Evolutionary conservation across 2,113 vertebrate genomes (phyloP).

Genomic region (Zosterops hypoxanthus): DNA sequence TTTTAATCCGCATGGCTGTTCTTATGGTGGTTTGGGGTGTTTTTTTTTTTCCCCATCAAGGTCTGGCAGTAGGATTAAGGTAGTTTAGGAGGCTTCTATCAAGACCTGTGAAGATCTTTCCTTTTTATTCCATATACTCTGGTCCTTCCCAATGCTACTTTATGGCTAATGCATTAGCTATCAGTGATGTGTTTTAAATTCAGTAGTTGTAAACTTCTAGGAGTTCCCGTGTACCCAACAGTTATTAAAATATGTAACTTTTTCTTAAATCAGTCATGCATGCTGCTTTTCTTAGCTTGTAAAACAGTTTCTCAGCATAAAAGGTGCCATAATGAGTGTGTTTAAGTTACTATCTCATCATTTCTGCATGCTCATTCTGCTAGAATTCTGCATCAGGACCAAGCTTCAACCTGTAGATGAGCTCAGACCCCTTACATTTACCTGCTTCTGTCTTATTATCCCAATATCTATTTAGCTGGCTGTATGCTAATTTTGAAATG

Average conservation of each 20-base stretch:
- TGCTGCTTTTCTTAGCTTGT: neutral
- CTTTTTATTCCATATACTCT: fast-evolving
- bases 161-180: neutral
- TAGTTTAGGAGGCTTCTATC: neutral
- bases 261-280: neutral
- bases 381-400: neutral
- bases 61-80: neutral
- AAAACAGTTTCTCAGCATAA: neutral
- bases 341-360: neutral
- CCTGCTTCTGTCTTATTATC: neutral
- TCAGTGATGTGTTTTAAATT: neutral
- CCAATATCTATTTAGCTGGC: neutral
- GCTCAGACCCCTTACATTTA: neutral
- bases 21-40: neutral
- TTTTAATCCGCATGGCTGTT: neutral
- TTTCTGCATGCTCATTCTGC: neutral
- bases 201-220: neutral
- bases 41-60: neutral
- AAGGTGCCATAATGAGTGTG: fast-evolving
- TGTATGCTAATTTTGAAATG: neutral
- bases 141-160: neutral
- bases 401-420: neutral
- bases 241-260: fast-evolving
- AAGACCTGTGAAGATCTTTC: neutral
- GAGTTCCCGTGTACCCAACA: neutral